Percentiles rank a stretch among this genome's conserved stretches.
These are phyloP conservation scores for Anniella stebbinsi DNA, from an alignment of 2,797 vertebrate species.

Conservation along the genomic window DNA sequence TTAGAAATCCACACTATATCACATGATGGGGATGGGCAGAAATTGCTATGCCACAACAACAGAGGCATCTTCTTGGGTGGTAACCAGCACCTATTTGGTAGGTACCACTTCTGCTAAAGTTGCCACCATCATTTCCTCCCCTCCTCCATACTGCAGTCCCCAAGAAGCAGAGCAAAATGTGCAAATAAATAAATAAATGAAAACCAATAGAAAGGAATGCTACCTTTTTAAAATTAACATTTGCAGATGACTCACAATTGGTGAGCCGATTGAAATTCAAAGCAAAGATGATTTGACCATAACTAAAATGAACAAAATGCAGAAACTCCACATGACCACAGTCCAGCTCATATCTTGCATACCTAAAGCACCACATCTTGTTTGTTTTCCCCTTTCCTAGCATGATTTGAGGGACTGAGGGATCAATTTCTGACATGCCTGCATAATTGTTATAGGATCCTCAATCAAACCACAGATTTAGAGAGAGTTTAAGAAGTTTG, in stretches of 20 bases:
- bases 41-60: not conserved
- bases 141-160: not conserved
- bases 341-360: too few species aligned
- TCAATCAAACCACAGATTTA: not conserved
- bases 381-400: not conserved
- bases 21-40: not conserved
- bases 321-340: not conserved
- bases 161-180: not conserved
- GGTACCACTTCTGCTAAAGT: not conserved
- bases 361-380: not conserved
- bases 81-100: not conserved
- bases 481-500: not conserved
- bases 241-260: not conserved
- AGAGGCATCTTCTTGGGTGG: not conserved
- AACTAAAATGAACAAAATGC: not conserved
- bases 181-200: not conserved
- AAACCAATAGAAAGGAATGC: not conserved
- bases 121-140: not conserved
- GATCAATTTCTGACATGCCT: not conserved
- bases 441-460: not conserved
- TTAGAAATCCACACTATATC: too few species aligned
- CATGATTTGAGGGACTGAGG: not conserved
- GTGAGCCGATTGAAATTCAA: not conserved
- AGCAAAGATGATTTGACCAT: not conserved
- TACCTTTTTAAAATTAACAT: not conserved